phyloP scores from a whole-genome alignment of 2,113 vertebrate species.

The Sterrhoptilus dennistouni region DNA sequence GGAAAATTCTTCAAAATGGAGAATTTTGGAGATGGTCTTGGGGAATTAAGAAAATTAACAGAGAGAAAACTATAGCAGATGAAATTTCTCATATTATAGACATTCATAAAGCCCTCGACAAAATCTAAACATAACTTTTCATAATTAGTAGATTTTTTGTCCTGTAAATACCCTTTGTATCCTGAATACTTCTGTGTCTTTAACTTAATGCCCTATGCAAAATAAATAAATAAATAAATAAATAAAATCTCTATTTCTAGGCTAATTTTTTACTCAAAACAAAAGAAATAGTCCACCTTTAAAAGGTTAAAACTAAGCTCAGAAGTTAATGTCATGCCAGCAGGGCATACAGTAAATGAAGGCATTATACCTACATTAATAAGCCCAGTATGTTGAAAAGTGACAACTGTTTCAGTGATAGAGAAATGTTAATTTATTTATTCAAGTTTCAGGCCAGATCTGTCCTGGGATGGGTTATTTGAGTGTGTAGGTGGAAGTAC shows the following conservation, averaged over 20 bases:
- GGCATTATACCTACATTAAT: not conserved
- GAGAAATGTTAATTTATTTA: not conserved
- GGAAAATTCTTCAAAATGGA: not conserved
- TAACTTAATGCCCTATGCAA: not conserved
- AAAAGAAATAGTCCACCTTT: not conserved
- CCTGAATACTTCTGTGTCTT: not conserved
- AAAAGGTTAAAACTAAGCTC: not conserved
- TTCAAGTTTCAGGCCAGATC: not conserved
- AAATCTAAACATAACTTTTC: not conserved
- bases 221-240: not conserved
- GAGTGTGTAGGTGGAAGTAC: accelerated
- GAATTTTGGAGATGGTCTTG: not conserved
- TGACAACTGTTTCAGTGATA: not conserved
- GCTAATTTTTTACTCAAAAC: not conserved
- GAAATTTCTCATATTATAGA: not conserved
- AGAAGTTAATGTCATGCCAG: not conserved
- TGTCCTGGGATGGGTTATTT: not conserved
- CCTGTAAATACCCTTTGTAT: not conserved
- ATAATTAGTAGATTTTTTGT: not conserved
- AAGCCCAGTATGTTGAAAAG: not conserved
- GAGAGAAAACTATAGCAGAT: not conserved
- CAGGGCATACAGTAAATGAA: not conserved
- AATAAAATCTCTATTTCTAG: not conserved
- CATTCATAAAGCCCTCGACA: accelerated
- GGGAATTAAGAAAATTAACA: not conserved